A percentile compares a stretch with the other conserved stretches of the same genome.
Conservation (phyloP, 1,140 invertebrate genomes). For the Cotesia vestalis region DNA sequence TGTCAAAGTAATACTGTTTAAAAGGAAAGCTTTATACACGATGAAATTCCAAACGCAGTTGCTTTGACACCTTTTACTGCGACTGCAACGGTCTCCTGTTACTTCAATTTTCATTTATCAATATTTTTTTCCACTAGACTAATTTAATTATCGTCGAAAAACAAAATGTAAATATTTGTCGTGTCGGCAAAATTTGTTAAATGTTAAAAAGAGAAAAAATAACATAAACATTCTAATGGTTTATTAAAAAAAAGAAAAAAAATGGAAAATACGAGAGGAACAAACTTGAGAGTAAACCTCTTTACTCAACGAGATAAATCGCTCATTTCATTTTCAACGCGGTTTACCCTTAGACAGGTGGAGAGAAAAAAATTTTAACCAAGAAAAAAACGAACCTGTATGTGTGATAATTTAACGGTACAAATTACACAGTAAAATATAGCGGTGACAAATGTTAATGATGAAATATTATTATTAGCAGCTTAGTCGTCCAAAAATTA, state of each 20-base stretch:
- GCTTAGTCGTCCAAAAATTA: too few species aligned
- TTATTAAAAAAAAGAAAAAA: background rate
- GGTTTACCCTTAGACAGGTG: constrained; percentile 34
- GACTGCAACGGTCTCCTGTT: background rate
- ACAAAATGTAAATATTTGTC: too few species aligned
- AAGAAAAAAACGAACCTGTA: background rate
- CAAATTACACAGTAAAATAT: background rate
- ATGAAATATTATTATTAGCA: constrained; percentile 44
- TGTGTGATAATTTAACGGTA: constrained; percentile 7
- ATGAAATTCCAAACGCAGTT: constrained; percentile 13
- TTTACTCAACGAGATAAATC: constrained; percentile 44
- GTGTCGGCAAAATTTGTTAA: too few species aligned
- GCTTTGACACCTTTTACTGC: constrained; percentile 8
- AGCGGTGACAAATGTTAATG: constrained; percentile 44
- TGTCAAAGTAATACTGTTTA: background rate
- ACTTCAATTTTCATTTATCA: background rate
- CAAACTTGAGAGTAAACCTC: background rate
- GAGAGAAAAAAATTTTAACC: background rate
- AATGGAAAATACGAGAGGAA: background rate
- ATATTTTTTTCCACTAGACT: background rate
- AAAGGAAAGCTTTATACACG: background rate
- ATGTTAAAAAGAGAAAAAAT: too few species aligned
- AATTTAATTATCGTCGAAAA: too few species aligned
- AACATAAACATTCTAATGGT: too few species aligned
- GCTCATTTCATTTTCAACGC: constrained; percentile 45